Evolutionary conservation across 2,113 vertebrate species (phyloP).

Genomic region (Macquaria ambigua): DNA sequence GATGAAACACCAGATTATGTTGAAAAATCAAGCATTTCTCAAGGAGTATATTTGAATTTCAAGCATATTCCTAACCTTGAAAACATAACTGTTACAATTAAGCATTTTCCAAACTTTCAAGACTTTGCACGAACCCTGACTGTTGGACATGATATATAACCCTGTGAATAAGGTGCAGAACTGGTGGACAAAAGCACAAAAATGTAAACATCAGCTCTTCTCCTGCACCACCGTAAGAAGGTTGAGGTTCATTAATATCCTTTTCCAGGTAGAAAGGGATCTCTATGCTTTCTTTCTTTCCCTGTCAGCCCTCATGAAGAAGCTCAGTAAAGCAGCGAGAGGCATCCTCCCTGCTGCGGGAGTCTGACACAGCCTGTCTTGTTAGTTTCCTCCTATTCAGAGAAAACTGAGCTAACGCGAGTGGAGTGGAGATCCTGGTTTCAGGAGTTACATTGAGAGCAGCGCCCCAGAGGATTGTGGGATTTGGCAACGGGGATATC

Average conservation of each 20-base stretch:
- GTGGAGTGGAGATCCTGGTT: conserved; percentile 23
- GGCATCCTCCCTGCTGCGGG: background rate
- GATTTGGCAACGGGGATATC: conserved; percentile 25
- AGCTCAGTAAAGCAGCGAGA: conserved; percentile 1
- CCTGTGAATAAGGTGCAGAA: background rate
- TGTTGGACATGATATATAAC: background rate
- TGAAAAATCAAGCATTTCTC: too few species aligned
- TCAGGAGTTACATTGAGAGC: conserved; percentile 20
- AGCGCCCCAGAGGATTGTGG: conserved; percentile 13
- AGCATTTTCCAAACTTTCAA: too few species aligned
- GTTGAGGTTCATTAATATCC: conserved; percentile 4
- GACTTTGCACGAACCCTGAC: too few species aligned
- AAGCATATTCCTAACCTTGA: too few species aligned
- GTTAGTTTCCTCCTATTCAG: conserved; percentile 32
- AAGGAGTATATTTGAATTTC: too few species aligned
- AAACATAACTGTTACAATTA: too few species aligned
- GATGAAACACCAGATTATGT: too few species aligned
- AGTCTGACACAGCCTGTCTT: conserved; percentile 36
- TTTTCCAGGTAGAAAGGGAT: conserved; percentile 29
- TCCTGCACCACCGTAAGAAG: background rate
- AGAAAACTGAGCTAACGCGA: conserved; percentile 14
- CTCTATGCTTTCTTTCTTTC: conserved; percentile 1
- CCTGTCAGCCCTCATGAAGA: conserved; percentile 9
- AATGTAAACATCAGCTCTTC: conserved; percentile 11
- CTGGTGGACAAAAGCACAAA: background rate